Percentiles rank a stretch among this genome's conserved stretches.
Evolutionary conservation across 2,888 invertebrate species (phyloP).

Genomic region (Oasisia sp.): DNA sequence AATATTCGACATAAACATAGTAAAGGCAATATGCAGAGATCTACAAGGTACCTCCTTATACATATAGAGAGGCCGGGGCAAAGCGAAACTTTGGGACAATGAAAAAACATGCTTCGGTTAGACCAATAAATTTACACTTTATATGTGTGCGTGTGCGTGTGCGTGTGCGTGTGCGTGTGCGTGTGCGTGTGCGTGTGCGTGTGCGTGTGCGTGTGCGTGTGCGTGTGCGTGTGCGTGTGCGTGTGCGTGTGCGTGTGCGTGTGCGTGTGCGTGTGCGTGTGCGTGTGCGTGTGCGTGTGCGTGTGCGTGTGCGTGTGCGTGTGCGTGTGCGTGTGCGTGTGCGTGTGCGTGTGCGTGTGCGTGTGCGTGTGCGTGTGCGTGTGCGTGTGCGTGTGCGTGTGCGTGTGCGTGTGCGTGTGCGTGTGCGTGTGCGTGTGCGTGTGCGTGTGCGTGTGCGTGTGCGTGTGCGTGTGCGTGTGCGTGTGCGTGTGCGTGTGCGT

Average conservation of each 20-base stretch:
- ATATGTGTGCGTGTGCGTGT: not conserved
- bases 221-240: constrained; percentile 13
- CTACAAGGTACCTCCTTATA: no score
- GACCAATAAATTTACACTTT: no score
- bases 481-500: no score
- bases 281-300: not conserved
- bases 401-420: constrained; percentile 25
- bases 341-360: constrained; percentile 26
- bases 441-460: not conserved
- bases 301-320: not conserved
- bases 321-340: constrained; percentile 21
- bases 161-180: no score
- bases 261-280: no score
- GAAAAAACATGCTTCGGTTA: no score
- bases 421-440: not conserved
- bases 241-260: constrained; percentile 21
- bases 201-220: not conserved
- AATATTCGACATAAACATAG: not conserved
- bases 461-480: no score
- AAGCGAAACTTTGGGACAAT: no score
- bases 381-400: constrained; percentile 26
- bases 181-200: not conserved
- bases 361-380: constrained; percentile 28
- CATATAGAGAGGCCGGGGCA: no score
- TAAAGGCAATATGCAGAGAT: not conserved